Evolutionary conservation across 2,888 invertebrate species (phyloP).

Genomic region (Callinectes sapidus): DNA sequence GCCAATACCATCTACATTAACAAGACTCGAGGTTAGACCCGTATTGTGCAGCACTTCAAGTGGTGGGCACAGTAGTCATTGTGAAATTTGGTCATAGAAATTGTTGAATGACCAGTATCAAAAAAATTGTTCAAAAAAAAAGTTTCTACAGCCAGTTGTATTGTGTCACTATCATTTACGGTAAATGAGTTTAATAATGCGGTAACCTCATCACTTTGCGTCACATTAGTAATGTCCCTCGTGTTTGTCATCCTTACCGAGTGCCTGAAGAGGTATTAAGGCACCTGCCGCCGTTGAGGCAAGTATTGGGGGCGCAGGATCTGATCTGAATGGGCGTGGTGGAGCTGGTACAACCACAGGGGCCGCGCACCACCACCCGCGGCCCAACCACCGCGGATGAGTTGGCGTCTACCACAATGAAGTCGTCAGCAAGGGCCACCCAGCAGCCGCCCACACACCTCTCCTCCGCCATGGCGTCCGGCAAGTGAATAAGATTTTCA

Average conservation of each 20-base stretch:
- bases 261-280: slow-evolving; percentile 33
- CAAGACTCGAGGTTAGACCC: neutral
- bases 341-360: slow-evolving; percentile 46
- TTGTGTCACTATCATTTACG: neutral
- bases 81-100: neutral
- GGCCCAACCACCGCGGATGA: slow-evolving; percentile 60
- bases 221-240: neutral
- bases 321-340: neutral
- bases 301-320: slow-evolving; percentile 32
- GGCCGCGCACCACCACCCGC: slow-evolving; percentile 29
- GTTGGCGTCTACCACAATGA: slow-evolving; percentile 58
- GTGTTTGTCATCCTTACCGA: neutral
- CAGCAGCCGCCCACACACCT: slow-evolving; percentile 48
- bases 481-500: neutral
- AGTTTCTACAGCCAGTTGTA: too few relatives aligned
- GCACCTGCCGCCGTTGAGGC: slow-evolving; percentile 66
- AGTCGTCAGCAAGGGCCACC: slow-evolving; percentile 29
- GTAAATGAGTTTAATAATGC: neutral
- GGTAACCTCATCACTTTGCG: neutral
- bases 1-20: neutral
- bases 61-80: neutral
- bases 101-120: neutral
- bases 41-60: neutral
- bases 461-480: neutral
- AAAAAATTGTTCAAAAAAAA: neutral